Conservation (phyloP, 2,113 vertebrate genomes). For the Ginglymostoma cirratum region DNA sequence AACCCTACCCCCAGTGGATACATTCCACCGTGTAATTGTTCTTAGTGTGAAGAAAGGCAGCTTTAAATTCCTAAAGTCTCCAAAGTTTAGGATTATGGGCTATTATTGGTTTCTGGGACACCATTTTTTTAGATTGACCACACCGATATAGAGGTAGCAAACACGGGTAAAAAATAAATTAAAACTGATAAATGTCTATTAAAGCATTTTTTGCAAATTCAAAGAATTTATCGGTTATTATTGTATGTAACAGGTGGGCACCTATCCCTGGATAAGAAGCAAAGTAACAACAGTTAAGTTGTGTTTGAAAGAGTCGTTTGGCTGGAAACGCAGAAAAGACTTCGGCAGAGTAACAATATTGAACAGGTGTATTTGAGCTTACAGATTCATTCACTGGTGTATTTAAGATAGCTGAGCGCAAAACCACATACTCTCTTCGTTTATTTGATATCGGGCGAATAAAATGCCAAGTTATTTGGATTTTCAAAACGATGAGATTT, state of each 20-base stretch:
- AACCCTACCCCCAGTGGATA: background rate
- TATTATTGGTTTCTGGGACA: background rate
- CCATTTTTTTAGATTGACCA: background rate
- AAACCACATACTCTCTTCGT: background rate
- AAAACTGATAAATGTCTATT: background rate
- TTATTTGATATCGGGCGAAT: background rate
- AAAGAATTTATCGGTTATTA: background rate
- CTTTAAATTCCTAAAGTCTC: background rate
- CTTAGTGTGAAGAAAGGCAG: background rate
- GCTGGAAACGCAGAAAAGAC: too few relatives aligned
- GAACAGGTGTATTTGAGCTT: background rate
- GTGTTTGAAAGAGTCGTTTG: background rate
- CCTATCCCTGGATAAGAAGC: too few relatives aligned
- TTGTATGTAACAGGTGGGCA: background rate
- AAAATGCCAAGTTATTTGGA: background rate
- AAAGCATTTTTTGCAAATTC: background rate
- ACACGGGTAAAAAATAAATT: background rate
- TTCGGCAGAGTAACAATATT: background rate
- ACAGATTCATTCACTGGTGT: background rate
- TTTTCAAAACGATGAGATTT: background rate
- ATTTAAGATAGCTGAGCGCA: background rate
- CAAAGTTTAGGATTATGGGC: too few relatives aligned
- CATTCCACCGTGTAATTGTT: background rate
- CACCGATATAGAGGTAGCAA: background rate
- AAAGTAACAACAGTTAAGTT: background rate